Evolutionary conservation across 2,797 vertebrate genomes (phyloP).

Genomic region (Cuculus canorus): DNA sequence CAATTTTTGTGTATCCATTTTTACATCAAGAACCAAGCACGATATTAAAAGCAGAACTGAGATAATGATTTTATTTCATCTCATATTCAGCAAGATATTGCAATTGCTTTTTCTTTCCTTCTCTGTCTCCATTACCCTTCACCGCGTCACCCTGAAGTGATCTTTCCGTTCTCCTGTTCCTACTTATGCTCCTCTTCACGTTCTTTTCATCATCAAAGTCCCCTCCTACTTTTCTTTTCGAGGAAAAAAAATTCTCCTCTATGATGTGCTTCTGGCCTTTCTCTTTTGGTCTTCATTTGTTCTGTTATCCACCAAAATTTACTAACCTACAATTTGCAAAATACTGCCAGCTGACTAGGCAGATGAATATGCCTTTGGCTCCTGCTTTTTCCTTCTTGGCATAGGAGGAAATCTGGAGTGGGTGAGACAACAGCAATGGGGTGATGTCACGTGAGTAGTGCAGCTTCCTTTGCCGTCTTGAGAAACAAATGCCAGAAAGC

Average conservation of each 20-base stretch:
- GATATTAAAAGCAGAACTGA: not conserved
- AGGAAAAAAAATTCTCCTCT: not conserved
- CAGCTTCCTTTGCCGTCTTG: not conserved
- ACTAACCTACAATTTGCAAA: not conserved
- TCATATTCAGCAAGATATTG: not conserved
- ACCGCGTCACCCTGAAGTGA: not conserved
- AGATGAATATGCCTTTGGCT: not conserved
- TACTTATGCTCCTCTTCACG: not conserved
- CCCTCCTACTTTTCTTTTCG: not conserved
- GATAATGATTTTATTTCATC: not conserved
- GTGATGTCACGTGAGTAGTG: not conserved
- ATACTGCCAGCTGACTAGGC: not conserved
- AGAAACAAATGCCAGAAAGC: not conserved
- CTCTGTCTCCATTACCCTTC: not conserved
- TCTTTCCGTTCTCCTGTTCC: not conserved
- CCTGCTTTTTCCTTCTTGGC: not conserved
- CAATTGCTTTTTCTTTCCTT: not conserved
- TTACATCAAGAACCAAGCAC: not conserved
- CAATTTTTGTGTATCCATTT: not conserved
- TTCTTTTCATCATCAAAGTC: not conserved
- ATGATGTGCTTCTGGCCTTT: not conserved
- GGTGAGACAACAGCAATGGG: not conserved
- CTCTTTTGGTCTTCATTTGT: not conserved
- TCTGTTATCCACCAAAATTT: not conserved
- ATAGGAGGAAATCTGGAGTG: not conserved